Evolutionary conservation across 2,888 invertebrate genomes (phyloP), one percentile per base, ranked within the genome.

Genomic region (Mantis religiosa): DNA sequence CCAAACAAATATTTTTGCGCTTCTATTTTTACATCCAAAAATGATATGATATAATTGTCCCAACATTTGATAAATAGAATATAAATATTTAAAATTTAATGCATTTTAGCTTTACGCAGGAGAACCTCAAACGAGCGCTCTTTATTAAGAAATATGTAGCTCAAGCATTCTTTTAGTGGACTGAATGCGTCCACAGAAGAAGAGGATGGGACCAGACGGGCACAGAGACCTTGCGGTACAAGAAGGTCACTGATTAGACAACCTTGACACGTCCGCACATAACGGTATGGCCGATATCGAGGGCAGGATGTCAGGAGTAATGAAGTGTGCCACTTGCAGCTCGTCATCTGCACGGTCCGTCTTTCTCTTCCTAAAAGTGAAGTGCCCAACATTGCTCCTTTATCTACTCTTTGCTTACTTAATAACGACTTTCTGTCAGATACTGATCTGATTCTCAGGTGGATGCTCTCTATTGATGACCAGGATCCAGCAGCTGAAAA

Each of bases 181-280:
- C 4, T 25, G 54, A 71, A 71, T 20, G 41, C 30, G 2, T 3
- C 4, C 54, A 15, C 2, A 54, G 54, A 54, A 0, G 54, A 2
- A 71, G 20, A 71, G 20, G 54, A 71, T 71, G 54, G 54, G 54
- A 20, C 8, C 25, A 71, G 20, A 71, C 54, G 54, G 54, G 20
- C 25, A 71, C 20, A 20, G 20, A 71, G 54, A 71, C 54, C 54
- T 71, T 71, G 54, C 20, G 15, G 54, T 25, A 71, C 25, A 71
- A 71, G 54, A 71, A 71, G 54, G 54, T 87, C 87, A 87, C 82
- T 82, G 86, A 82, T 82, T 87, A 87, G 34, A 82, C 82, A 87
- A 87, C 87, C 87, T 87, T 87, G 87, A 87, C 87, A 87, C 25
- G 82, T 82, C 87, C 54, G 54, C 54, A 71, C 20, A 71, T 71